Base-by-base conservation (phyloP, 2,888 invertebrate species). In the Isoperla grammatica region DNA sequence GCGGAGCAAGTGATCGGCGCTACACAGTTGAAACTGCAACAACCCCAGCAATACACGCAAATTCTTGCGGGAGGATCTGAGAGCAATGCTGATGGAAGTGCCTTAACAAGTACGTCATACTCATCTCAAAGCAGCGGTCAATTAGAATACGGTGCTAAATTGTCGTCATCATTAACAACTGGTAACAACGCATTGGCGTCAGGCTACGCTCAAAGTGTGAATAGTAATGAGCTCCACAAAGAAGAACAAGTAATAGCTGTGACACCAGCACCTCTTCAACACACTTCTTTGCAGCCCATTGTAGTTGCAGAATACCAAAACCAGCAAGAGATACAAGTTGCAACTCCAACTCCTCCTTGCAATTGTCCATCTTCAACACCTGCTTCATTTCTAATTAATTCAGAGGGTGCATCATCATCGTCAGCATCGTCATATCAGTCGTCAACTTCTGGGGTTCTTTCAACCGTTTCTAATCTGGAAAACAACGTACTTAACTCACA, bases 241-340 rank as follows among this genome's bases (percentile, higher is more conserved):
- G n/a, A 58, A 42, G 13, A 58, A 23, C 19, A 50, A 15, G 1
- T 42, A 23, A 2, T 58, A 22, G 2, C 39, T 8, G 56, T 45
- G 1, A 55, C 42, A 12, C 20, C 56, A 6, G 29, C 8, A 29
- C 29, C 29, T 29, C 29, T 29, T 8, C 29, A 29, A 8, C 59
- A 15, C 22, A 55, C 22, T 40, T 57, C 37, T 23, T 19, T 29
- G 37, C 60, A 49, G 58, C 65, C 68, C 5, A 65, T 67, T 42
- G 65, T 68, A 17, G 65, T 68, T 1, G 64, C 66, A 2, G 66
- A 67, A n/a, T 61, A 59, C 35, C 65, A 64, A n/a, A 43, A 60
- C 11, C 19, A 13, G 4, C 8, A 23, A 22, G 29, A 29, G 29
- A 8, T 29, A 8, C 22, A 50, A 15, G 23, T 12, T 15, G 53